Evolutionary conservation across 2,888 invertebrate genomes (phyloP), one percentile per base, ranked within the genome.

Genomic region (Coelopa pilipes): DNA sequence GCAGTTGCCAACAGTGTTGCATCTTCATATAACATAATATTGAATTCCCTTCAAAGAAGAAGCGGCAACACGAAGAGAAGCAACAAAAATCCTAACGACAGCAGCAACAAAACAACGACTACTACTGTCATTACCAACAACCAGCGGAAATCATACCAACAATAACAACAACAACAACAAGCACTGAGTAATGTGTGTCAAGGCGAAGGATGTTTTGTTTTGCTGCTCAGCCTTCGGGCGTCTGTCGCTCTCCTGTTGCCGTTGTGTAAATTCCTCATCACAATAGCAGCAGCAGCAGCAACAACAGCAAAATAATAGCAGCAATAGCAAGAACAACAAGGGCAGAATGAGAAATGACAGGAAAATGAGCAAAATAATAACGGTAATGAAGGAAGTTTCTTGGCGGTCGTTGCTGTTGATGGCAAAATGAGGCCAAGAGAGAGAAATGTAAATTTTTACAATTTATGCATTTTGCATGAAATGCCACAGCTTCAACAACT

Each of bases 311-410:
- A 17, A 57, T 21, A n/a, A 11, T 21, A n/a, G 19, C 57, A 55
- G n/a, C 55, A 55, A 55, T 11, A 57, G 12, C 57, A 57, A 57
- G 10, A 57, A 57, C n/a, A 57, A 57, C 57, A 57, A n/a, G 1
- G 2, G 34, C 4, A 34, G 34, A 34, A 34, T 34, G 34, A 34
- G 34, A 65, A 17, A 46, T 65, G 47, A 65, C 46, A 65, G 47
- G 65, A 47, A 65, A 65, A 65, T 65, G 65, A 65, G 46, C 47
- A 65, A 65, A 47, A 47, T 46, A 65, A 65, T 65, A 17, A 65
- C 65, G 15, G 19, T 65, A 65, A 65, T 46, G 46, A 17, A 46
- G 34, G 34, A 45, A 46, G 47, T 9, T 46, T 46, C 46, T 46
- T 21, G 24, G 57, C 57, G 57, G 11, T 24, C 19, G 21, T 59